Base-by-base conservation (phyloP, 2,888 invertebrate species). In the Chaitophorus viminalis region DNA sequence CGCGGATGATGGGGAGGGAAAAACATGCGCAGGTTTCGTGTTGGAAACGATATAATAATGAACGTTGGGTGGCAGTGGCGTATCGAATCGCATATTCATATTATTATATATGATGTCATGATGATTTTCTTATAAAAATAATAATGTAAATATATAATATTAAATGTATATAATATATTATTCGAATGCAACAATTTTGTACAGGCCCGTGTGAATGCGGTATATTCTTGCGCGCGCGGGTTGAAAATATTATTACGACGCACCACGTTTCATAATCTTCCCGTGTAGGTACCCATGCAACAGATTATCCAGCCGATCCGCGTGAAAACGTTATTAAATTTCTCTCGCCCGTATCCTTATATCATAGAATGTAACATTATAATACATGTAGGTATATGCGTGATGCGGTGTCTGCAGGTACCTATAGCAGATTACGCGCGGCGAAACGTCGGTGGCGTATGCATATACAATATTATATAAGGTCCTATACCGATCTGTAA, bases 21-120 rank as follows among this genome's bases (percentile, higher is more conserved):
- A 46, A 76, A 76, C 77, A 11, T 11, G n/a, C n/a, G n/a, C n/a
- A n/a, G 29, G 77, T 77, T n/a, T 77, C 52, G 77, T 77, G 29
- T 77, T 75, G 54, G 54, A 21, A 77, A 77, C 46, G 46, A 36
- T n/a, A n/a, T n/a, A n/a, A n/a, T 75, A 36, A 75, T 21, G 77
- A 52, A 46, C 46, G 39, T 60, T 5, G 77, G 52, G 52, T 1
- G 31, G 8, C 11, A 1, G 1, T 46, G 3, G 52, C 52, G 77
- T 52, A 29, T 77, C 52, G 52, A 77, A 77, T 77, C 39, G 46
- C 54, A 29, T 11, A 52, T n/a, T n/a, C n/a, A n/a, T n/a, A n/a
- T n/a, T n/a, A n/a, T n/a, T n/a, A n/a, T n/a, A n/a, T n/a, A n/a
- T n/a, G n/a, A n/a, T n/a, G n/a, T n/a, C n/a, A n/a, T n/a, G n/a